Conservation (phyloP, 1,140 invertebrate genomes). For the Tenebrio molitor region DNA sequence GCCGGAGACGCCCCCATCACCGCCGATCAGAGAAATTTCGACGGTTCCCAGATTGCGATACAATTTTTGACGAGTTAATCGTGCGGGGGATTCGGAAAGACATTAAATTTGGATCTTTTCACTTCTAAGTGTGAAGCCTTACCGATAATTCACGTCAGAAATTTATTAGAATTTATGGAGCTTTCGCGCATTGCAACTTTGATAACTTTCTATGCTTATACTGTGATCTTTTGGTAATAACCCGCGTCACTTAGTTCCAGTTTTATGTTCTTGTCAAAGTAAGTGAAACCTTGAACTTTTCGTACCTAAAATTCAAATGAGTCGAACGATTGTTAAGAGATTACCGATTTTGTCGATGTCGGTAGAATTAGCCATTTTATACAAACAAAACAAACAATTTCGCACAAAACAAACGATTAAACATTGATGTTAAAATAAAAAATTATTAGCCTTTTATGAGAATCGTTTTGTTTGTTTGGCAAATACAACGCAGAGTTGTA, state of each 20-base stretch:
- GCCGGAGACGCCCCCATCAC: slow-evolving; percentile 27
- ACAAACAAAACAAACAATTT: too few species aligned
- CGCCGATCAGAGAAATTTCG: slow-evolving; percentile 19
- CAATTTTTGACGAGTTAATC: slow-evolving; percentile 45
- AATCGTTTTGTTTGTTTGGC: too few species aligned
- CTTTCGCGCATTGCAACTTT: slow-evolving; percentile 21
- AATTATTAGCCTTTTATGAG: too few species aligned
- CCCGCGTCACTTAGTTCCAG: slow-evolving; percentile 1
- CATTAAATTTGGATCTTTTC: slow-evolving; percentile 1
- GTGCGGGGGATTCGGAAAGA: slow-evolving; percentile 26
- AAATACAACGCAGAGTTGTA: too few species aligned
- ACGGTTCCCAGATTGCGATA: slow-evolving; percentile 20
- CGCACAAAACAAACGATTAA: too few species aligned
- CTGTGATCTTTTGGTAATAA: slow-evolving; percentile 29
- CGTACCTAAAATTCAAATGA: too few species aligned
- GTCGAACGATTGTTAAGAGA: too few species aligned
- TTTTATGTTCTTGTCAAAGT: too few species aligned
- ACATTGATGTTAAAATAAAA: too few species aligned
- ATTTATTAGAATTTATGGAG: slow-evolving; percentile 43
- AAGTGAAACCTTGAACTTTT: too few species aligned
- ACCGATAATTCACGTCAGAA: slow-evolving; percentile 39
- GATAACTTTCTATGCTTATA: slow-evolving; percentile 35
- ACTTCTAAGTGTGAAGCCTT: not conserved
- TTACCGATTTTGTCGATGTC: too few species aligned
- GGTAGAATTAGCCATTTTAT: too few species aligned